Percentiles rank a stretch among this genome's conserved stretches.
These are phyloP conservation scores for Apamea epomidion DNA, from an alignment of 2,888 invertebrate species.

Conservation along the genomic window DNA sequence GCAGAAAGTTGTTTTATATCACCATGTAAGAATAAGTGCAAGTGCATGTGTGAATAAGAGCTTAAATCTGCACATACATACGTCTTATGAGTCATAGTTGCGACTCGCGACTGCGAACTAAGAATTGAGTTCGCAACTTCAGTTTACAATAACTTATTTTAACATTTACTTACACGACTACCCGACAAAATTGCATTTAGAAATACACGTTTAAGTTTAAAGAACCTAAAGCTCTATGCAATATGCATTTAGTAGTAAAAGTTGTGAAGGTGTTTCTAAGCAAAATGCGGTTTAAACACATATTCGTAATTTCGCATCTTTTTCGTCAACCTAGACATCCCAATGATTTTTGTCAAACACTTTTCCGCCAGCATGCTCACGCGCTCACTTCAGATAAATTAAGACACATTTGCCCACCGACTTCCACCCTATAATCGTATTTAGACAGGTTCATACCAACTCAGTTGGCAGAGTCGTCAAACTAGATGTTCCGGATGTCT, in stretches of 20 bases:
- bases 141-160: slow-evolving; percentile 40
- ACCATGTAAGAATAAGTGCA: no score
- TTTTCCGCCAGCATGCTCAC: slow-evolving; percentile 15
- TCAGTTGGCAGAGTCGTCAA: slow-evolving; percentile 46
- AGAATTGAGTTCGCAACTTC: slow-evolving; percentile 30
- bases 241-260: neutral
- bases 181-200: slow-evolving; percentile 31
- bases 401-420: slow-evolving; percentile 44
- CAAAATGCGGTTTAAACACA: neutral
- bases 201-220: neutral
- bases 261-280: neutral
- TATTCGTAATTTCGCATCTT: neutral
- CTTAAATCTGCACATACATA: slow-evolving; percentile 3
- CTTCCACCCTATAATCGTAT: slow-evolving; percentile 61
- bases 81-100: slow-evolving; percentile 20
- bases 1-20: slow-evolving; percentile 19
- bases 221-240: neutral
- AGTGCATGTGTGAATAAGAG: slow-evolving; percentile 17
- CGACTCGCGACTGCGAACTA: slow-evolving; percentile 14
- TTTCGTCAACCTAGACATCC: slow-evolving; percentile 3
- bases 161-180: slow-evolving; percentile 21
- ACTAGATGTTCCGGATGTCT: slow-evolving; percentile 68
- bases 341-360: slow-evolving; percentile 33
- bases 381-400: slow-evolving; percentile 49
- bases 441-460: slow-evolving; percentile 56